Evolutionary conservation across 2,888 invertebrate genomes (phyloP).

Genomic region (Andrena chrysosceles): DNA sequence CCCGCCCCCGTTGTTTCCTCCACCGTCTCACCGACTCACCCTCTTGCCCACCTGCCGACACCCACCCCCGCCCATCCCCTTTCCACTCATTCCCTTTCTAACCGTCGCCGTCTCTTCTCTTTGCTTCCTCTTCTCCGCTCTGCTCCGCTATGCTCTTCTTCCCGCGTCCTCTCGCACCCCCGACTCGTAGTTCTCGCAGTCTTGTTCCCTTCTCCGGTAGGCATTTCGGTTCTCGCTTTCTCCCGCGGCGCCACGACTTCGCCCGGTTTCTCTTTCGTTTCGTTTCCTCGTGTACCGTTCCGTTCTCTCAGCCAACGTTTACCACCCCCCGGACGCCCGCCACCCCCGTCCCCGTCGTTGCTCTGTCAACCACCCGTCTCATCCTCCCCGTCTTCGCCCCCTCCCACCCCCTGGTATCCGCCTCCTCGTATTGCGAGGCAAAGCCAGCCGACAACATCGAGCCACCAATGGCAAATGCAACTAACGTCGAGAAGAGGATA

Average conservation of each 20-base stretch:
- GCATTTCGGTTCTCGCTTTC: slow-evolving; percentile 28
- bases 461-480: slow-evolving; percentile 64
- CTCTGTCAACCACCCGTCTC: slow-evolving; percentile 50
- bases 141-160: slow-evolving; percentile 18
- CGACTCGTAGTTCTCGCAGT: slow-evolving; percentile 26
- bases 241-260: slow-evolving; percentile 17
- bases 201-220: slow-evolving; percentile 23
- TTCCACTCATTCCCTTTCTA: slow-evolving; percentile 61
- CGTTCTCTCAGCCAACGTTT: slow-evolving; percentile 20
- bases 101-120: slow-evolving; percentile 54
- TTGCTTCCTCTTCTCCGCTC: slow-evolving; percentile 29
- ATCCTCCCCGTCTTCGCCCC: slow-evolving; percentile 43
- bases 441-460: slow-evolving; percentile 47
- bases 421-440: slow-evolving; percentile 57
- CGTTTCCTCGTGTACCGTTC: slow-evolving; percentile 40
- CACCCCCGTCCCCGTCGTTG: slow-evolving; percentile 23
- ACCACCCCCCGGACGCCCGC: too few relatives aligned
- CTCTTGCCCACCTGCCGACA: slow-evolving; percentile 55
- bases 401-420: slow-evolving; percentile 43
- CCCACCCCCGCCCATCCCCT: slow-evolving; percentile 49
- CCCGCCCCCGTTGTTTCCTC: slow-evolving; percentile 44
- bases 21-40: slow-evolving; percentile 47
- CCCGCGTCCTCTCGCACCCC: slow-evolving; percentile 2
- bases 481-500: slow-evolving; percentile 51
- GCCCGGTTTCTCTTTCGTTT: slow-evolving; percentile 26